phyloP scores from a whole-genome alignment of 2,797 vertebrate genomes.

The Onychomys torridus region DNA sequence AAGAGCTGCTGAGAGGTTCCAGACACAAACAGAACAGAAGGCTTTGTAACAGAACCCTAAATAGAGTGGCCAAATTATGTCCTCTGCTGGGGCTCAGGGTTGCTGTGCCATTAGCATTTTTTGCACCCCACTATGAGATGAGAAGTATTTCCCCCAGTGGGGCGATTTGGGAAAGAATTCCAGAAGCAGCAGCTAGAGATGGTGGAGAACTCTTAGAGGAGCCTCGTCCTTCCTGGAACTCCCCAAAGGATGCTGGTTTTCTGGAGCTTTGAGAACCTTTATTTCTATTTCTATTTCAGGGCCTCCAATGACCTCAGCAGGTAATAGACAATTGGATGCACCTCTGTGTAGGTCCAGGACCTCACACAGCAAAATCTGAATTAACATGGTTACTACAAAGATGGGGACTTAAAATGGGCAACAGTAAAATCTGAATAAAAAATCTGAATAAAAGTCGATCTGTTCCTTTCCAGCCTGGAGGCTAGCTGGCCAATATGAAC shows the following conservation, averaged over 20 bases:
- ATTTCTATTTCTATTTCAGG: background rate
- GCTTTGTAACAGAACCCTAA: background rate
- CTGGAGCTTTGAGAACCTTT: background rate
- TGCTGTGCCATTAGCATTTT: background rate
- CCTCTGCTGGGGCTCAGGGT: no score
- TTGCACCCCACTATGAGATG: background rate
- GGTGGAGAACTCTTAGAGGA: background rate
- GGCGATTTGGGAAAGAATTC: background rate
- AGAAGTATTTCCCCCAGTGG: background rate
- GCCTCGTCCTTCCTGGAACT: background rate
- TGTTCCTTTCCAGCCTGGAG: conserved; percentile 15
- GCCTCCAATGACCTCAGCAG: background rate
- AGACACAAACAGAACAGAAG: background rate
- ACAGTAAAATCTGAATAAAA: background rate
- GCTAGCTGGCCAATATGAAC: conserved; percentile 33
- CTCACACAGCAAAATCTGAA: background rate
- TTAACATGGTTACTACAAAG: background rate
- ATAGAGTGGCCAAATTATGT: accelerated
- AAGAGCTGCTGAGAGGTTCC: background rate
- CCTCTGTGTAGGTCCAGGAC: background rate
- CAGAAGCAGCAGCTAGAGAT: background rate
- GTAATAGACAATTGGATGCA: accelerated
- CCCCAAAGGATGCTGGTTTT: background rate
- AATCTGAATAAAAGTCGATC: conserved; percentile 1
- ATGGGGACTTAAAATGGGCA: background rate